A percentile compares a stretch with the other conserved stretches of the same genome.
Conservation (phyloP, 2,888 invertebrate genomes). For the Dastarcus helophoroides region DNA sequence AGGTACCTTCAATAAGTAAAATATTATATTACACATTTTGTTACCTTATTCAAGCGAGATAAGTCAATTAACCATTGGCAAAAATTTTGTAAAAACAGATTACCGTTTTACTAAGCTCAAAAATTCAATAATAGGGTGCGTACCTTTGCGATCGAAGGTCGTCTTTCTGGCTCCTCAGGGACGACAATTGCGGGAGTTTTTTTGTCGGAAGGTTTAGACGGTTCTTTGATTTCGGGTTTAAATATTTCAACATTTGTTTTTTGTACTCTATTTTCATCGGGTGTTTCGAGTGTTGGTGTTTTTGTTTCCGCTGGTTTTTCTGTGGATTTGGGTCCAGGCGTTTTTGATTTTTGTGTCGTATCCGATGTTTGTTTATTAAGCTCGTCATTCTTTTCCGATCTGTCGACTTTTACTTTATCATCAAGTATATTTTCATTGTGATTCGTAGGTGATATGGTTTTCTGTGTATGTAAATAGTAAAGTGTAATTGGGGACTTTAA, state of each 20-base stretch:
- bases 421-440: slow-evolving; percentile 38
- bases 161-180: slow-evolving; percentile 17
- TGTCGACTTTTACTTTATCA: slow-evolving; percentile 10
- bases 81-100: too few relatives aligned
- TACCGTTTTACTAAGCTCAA: too few relatives aligned
- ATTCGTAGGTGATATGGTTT: slow-evolving; percentile 27
- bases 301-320: slow-evolving; percentile 11
- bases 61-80: too few relatives aligned
- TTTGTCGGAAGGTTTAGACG: slow-evolving; percentile 13
- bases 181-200: slow-evolving; percentile 22
- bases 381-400: slow-evolving; percentile 1
- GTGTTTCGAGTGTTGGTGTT: slow-evolving; percentile 18
- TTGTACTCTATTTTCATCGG: slow-evolving; percentile 26
- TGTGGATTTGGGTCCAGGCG: slow-evolving; percentile 26
- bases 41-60: slow-evolving; percentile 10
- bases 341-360: slow-evolving; percentile 22
- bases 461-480: slow-evolving; percentile 17
- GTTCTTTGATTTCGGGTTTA: slow-evolving; percentile 18
- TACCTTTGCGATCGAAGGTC: background rate
- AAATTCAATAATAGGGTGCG: too few relatives aligned
- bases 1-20: slow-evolving; percentile 1
- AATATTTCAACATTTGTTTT: too few relatives aligned
- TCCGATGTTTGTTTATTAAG: slow-evolving; percentile 8
- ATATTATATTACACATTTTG: slow-evolving; percentile 11
- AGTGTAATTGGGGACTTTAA: background rate